Conservation (phyloP, 2,113 vertebrate genomes). For the Microtus oregoni region DNA sequence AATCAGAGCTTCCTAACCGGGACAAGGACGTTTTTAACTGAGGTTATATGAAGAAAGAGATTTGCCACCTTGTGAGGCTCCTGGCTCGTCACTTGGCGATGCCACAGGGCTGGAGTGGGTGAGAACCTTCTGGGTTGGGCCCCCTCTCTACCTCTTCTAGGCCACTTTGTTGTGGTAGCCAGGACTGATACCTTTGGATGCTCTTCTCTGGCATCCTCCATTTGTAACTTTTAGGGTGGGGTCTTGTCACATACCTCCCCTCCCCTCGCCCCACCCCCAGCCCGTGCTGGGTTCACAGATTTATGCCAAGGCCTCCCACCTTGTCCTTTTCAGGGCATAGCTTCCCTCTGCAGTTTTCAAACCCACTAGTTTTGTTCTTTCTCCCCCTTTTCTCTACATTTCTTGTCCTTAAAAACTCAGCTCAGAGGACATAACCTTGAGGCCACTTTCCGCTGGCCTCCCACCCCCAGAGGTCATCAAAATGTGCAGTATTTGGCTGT, state of each 20-base stretch:
- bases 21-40: background rate
- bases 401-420: background rate
- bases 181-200: no score
- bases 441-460: background rate
- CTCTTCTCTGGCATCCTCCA: background rate
- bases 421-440: background rate
- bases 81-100: background rate
- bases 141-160: background rate
- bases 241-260: background rate
- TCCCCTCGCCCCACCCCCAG: fast-evolving
- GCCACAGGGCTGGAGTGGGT: background rate
- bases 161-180: no score
- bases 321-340: background rate
- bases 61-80: background rate
- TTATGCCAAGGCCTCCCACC: background rate
- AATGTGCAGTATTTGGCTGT: background rate
- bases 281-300: no score
- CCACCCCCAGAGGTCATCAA: background rate
- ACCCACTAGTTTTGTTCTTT: background rate
- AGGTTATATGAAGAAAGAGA: background rate
- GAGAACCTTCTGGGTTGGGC: background rate
- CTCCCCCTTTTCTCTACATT: background rate
- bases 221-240: background rate
- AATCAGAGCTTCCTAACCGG: background rate
- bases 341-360: background rate